Conservation (phyloP, 2,113 vertebrate species). For the Delphinapterus leucas region DNA sequence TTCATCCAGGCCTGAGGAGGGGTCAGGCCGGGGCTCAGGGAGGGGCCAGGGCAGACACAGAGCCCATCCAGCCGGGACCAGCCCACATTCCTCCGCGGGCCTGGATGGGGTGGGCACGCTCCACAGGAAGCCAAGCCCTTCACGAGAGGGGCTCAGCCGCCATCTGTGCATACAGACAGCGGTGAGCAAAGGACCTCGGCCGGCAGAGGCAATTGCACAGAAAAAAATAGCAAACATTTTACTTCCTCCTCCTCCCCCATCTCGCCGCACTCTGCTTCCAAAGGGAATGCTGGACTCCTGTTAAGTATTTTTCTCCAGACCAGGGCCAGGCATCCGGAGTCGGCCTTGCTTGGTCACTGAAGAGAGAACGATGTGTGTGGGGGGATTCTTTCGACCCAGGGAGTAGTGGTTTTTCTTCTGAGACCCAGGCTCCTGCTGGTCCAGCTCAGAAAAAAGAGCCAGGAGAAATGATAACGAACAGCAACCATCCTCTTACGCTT, state of each 20-base stretch:
- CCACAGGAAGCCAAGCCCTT: slow-evolving; percentile 56
- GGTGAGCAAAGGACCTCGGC: slow-evolving; percentile 10
- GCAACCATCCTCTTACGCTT: neutral
- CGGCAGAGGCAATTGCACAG: slow-evolving; percentile 52
- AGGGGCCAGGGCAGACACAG: slow-evolving; percentile 45
- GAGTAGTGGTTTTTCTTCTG: slow-evolving; percentile 21
- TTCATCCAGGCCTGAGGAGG: slow-evolving; percentile 58
- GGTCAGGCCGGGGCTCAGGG: slow-evolving; percentile 53
- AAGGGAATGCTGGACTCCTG: slow-evolving; percentile 25
- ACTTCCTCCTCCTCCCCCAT: slow-evolving; percentile 34
- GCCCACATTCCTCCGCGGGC: slow-evolving; percentile 65
- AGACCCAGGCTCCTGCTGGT: slow-evolving; percentile 1
- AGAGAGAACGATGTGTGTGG: neutral
- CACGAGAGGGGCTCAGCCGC: slow-evolving; percentile 20
- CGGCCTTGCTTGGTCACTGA: neutral
- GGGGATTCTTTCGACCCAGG: neutral
- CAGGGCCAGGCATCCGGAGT: neutral
- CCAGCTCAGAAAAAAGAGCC: neutral
- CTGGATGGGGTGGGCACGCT: slow-evolving; percentile 43
- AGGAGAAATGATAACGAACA: neutral
- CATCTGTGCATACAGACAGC: slow-evolving; percentile 54
- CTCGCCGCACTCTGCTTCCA: neutral
- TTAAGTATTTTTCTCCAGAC: slow-evolving; percentile 44
- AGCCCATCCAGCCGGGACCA: slow-evolving; percentile 42
- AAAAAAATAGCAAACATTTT: slow-evolving; percentile 55